Conservation (phyloP, 2,113 vertebrate species). For the Crotalus horridus region DNA sequence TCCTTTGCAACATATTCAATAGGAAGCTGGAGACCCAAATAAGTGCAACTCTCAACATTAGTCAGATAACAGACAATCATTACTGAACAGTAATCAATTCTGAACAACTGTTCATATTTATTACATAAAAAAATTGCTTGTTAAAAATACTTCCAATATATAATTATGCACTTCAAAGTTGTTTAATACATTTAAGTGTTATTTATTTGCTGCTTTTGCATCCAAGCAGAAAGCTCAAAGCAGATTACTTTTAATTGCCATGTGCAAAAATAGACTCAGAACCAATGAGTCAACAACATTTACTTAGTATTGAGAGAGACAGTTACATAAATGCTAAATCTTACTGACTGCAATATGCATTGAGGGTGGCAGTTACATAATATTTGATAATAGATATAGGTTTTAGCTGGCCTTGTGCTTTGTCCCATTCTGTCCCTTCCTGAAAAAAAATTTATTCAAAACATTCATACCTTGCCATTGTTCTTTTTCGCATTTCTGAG, state of each 20-base stretch:
- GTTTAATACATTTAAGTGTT: background rate
- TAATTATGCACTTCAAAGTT: background rate
- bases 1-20: background rate
- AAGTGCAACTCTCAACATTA: background rate
- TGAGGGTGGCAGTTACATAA: background rate
- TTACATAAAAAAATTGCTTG: background rate
- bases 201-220: slow-evolving; percentile 12
- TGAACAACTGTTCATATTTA: background rate
- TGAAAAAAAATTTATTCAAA: background rate
- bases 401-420: background rate
- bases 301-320: background rate
- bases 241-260: slow-evolving; percentile 1
- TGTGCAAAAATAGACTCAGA: background rate
- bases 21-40: background rate
- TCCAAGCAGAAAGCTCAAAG: background rate
- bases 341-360: background rate
- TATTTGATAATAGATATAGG: background rate
- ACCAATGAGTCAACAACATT: slow-evolving; percentile 5
- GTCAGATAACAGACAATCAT: background rate
- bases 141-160: background rate
- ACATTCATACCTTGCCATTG: background rate
- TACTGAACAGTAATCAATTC: background rate
- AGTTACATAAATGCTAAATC: background rate
- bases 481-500: background rate
- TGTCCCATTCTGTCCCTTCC: background rate